phyloP scores from a whole-genome alignment of 2,797 vertebrate genomes.

The Tapera naevia region DNA sequence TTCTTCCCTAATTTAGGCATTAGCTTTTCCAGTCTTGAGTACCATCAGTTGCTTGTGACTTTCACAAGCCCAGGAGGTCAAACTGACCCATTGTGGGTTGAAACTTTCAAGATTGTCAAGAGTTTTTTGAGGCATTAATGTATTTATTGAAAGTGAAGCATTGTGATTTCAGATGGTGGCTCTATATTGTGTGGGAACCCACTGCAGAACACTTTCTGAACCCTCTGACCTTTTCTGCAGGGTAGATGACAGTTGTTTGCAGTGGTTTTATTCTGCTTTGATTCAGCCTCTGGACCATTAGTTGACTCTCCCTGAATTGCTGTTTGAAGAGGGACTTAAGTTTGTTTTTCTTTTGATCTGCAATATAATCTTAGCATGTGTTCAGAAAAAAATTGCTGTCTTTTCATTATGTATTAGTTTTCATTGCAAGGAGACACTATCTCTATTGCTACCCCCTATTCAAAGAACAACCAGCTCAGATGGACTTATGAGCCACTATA shows the following conservation, averaged over 20 bases:
- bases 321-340: neutral
- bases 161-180: neutral
- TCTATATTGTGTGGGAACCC: neutral
- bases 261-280: neutral
- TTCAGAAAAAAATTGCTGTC: neutral
- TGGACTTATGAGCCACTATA: neutral
- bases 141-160: neutral
- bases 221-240: neutral
- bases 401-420: neutral
- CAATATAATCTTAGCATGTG: neutral
- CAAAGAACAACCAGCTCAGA: neutral
- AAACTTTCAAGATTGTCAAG: neutral
- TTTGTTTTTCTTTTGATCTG: neutral
- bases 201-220: neutral
- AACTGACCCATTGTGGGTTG: rapidly evolving
- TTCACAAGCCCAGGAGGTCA: neutral
- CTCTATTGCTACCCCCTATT: neutral
- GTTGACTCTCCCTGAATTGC: neutral
- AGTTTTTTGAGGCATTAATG: neutral
- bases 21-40: neutral
- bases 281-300: neutral
- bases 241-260: neutral
- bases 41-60: neutral
- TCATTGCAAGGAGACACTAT: neutral
- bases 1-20: conserved; percentile 44